Base-by-base conservation (phyloP, 2,113 vertebrate species). In the Physeter macrocephalus region DNA sequence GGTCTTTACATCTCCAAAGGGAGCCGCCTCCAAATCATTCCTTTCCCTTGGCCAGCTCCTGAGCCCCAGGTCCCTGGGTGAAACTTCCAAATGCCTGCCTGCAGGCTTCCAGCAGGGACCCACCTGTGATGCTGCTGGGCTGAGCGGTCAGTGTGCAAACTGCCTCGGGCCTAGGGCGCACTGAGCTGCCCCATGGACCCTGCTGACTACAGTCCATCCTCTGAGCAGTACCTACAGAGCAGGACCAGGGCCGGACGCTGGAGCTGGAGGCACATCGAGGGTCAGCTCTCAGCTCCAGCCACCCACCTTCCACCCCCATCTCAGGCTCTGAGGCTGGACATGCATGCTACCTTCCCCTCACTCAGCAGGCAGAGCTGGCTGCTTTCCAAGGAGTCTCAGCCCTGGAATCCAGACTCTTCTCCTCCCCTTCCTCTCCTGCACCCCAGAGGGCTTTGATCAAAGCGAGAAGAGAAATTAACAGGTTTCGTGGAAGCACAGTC, bases 331-430 rank as follows among this genome's bases (percentile, higher is more conserved):
- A 80, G 69, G 54, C 57, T 11, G 1, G 11, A 25, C 4, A 0
- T 71, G 78, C 36, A 6, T 9, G 36, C 74, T 82, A 66, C 43
- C 95, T 94, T 61, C 31, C 29, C 25, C 82, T 88, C 75, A 39
- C 46, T 82, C 72, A 2, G 49, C 57, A 91, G 82, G 93, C 67
- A 52, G 81, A 41, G 4, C 78, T 98, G 97, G 93, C 85, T 77
- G 17, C 88, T 80, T 97, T 96, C 95, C 93, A 94, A 88, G 88
- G 78, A 77, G 59, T n/a, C 81, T 96, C 54, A 94, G 57, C 88
- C 75, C 49, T 81, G 91, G 31, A 96, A 71, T 93, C 87, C 57
- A 96, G 86, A 67, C 54, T 83, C 11, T 83, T 83, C 72, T 83
- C 61, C 94, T 96, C 49, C 39, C 62, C 57, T 88, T 92, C 49